These are phyloP conservation scores for Amblyopsis hoosieri DNA, from an alignment of 2,797 vertebrate species.

Conservation along the genomic window DNA sequence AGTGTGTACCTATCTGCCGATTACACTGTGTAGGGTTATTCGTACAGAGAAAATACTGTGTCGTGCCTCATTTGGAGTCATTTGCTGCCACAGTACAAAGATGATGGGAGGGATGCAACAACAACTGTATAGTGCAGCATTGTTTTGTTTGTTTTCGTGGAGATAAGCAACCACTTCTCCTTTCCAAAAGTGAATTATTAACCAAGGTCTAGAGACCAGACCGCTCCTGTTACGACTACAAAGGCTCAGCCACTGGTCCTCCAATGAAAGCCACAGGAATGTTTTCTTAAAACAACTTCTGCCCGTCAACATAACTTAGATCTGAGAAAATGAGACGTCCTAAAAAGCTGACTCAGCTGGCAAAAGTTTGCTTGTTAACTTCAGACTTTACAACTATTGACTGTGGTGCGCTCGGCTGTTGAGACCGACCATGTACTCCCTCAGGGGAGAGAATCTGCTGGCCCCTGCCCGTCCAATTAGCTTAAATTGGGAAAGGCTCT, in stretches of 20 bases:
- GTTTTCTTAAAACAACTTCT: constrained; percentile 11
- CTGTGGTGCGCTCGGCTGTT: constrained; percentile 34
- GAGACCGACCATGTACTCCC: constrained; percentile 46
- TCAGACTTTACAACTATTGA: constrained; percentile 10
- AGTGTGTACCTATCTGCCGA: constrained; percentile 54
- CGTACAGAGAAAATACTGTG: background rate
- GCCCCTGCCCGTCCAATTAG: constrained; percentile 44
- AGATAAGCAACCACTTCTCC: constrained; percentile 42
- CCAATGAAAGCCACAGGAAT: constrained; percentile 12
- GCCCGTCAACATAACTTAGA: constrained; percentile 11
- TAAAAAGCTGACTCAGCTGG: constrained; percentile 23
- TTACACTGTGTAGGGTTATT: constrained; percentile 1
- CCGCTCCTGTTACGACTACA: constrained; percentile 50
- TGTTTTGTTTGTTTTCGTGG: constrained; percentile 60
- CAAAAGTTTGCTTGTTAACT: constrained; percentile 30
- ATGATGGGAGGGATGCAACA: background rate
- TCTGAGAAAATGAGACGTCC: constrained; percentile 1
- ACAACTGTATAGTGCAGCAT: too few species aligned
- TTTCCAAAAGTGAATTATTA: constrained; percentile 67
- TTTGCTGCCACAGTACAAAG: constrained; percentile 17
- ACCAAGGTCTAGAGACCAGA: constrained; percentile 37
- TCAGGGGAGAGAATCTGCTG: constrained; percentile 15
- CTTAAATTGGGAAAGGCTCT: constrained; percentile 34
- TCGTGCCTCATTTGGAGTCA: background rate
- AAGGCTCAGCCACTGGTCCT: constrained; percentile 11